Conservation (phyloP, 2,888 invertebrate species). For the Hypolimnas misippus region DNA sequence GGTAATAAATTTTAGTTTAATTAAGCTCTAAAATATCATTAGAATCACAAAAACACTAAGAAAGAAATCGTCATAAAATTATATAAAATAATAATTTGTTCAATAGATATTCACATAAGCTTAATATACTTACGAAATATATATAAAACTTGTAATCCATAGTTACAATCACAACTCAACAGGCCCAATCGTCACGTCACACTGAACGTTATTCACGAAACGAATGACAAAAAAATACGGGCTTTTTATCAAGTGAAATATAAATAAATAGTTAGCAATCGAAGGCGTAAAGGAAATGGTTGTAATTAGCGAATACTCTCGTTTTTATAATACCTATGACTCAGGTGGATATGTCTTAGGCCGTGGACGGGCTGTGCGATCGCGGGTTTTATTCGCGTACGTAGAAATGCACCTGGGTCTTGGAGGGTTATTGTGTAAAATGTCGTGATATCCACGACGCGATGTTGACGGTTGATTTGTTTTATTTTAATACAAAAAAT, state of each 20-base stretch:
- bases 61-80: no score
- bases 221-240: slow-evolving; percentile 45
- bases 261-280: slow-evolving; percentile 39
- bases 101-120: no score
- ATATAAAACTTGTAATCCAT: slow-evolving; percentile 29
- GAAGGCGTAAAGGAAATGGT: slow-evolving; percentile 41
- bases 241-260: slow-evolving; percentile 42
- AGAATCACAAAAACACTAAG: no score
- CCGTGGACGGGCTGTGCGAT: neutral
- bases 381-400: no score
- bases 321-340: slow-evolving; percentile 42
- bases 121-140: slow-evolving; percentile 23
- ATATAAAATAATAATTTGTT: no score
- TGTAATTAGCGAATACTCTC: slow-evolving; percentile 26
- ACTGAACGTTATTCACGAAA: slow-evolving; percentile 21
- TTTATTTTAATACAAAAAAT: no score
- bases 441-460: no score
- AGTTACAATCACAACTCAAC: slow-evolving; percentile 14
- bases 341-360: slow-evolving; percentile 21
- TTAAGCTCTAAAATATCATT: no score
- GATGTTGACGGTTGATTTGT: no score
- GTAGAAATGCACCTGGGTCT: no score
- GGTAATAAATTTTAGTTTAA: no score
- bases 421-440: no score
- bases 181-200: neutral